Evolutionary conservation across 2,797 vertebrate species (phyloP), one percentile per base, ranked within the genome.

Genomic region (Nannoperca australis): DNA sequence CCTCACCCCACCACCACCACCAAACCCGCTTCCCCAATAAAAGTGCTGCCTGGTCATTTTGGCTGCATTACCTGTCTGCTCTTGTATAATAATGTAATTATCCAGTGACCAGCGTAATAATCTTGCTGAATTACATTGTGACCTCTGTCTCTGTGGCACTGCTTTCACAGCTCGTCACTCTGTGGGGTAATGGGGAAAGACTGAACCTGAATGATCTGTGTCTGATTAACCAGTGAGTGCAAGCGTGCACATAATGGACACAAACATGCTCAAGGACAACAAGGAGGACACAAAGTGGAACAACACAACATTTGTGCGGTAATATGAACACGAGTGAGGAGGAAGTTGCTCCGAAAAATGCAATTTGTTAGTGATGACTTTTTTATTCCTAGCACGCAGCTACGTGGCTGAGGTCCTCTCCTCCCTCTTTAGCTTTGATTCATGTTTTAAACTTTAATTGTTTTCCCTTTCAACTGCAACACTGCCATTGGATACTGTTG

Each of bases 61-160:
- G 77, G 79, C 87, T 61, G 78, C 85, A 91, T 91, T 91, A 91
- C 88, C 91, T 91, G 86, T 88, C 87, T 58, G 83, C 84, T 87
- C 88, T 90, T 24, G 76, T 88, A 86, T 90, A 93, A 91, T 91
- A 90, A 91, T 90, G 88, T 79, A 91, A 93, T 93, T 93, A 92
- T 90, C 85, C 64, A 44, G 85, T 85, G 89, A 88, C 84, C 86
- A 55, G 83, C 15, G 27, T 91, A 85, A 92, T 91, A 88, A 90
- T 88, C 83, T 85, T 76, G 78, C 82, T 79, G 82, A 86, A 91
- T 92, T 91, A 91, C 86, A 81, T 60, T 0, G 68, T 87, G 92
- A 92, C 89, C 91, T 91, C 83, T 84, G 82, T 80, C 79, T 81
- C 79, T 62, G 78, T 65, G 79, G 78, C 82, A 3, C 83, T 66